Conservation (phyloP, 1,140 invertebrate species). For the Apis laboriosa region DNA sequence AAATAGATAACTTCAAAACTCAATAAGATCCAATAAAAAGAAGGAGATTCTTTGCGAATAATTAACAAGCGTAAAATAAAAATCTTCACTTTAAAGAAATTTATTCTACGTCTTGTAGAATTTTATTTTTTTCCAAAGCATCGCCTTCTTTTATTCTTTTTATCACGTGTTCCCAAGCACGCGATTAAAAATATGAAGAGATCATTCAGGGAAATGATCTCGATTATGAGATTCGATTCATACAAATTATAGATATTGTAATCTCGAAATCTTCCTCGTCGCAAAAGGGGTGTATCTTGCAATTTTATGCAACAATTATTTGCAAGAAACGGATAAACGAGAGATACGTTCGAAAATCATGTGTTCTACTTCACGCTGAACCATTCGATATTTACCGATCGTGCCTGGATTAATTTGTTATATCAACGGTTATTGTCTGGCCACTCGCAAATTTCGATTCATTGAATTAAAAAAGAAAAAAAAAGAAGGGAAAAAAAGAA, state of each 20-base stretch:
- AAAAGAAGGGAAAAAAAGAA: not conserved
- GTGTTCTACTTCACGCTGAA: slow-evolving; percentile 47
- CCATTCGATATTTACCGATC: slow-evolving; percentile 55
- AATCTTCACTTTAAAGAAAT: not conserved
- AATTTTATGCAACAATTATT: not conserved
- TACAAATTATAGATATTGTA: not conserved
- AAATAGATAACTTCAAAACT: not conserved
- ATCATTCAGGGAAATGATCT: not conserved
- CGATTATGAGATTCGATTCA: not conserved
- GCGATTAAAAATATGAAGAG: too few species aligned
- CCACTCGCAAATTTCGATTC: slow-evolving; percentile 29
- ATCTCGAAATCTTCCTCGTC: not conserved
- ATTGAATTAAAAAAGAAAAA: not conserved
- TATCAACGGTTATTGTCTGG: slow-evolving; percentile 49
- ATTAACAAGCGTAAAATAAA: not conserved
- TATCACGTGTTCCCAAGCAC: not conserved
- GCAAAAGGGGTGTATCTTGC: not conserved
- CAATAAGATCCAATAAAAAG: not conserved
- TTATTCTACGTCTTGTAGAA: not conserved
- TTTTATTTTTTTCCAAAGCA: not conserved
- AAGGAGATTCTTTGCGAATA: not conserved
- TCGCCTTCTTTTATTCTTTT: not conserved
- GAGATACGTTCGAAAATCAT: not conserved
- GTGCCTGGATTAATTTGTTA: slow-evolving; percentile 66
- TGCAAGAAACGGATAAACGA: not conserved